Evolutionary conservation across 2,797 vertebrate genomes (phyloP).

Genomic region (Crotalus adamanteus): DNA sequence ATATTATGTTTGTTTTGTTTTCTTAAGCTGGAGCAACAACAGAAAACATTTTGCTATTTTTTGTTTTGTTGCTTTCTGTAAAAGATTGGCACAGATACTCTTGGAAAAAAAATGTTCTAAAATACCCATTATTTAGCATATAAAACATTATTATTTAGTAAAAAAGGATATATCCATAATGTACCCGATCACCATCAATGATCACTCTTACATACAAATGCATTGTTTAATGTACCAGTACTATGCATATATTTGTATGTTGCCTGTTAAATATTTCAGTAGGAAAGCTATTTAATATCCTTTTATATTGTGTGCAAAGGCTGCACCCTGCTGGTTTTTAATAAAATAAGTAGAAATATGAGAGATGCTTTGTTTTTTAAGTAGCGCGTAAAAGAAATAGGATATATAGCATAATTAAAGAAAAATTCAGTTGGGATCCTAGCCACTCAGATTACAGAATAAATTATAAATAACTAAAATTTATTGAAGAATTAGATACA

Average conservation of each 20-base stretch:
- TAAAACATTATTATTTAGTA: neutral
- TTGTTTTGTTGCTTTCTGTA: neutral
- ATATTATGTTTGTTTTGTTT: neutral
- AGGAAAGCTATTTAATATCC: neutral
- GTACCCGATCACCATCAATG: neutral
- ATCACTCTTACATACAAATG: neutral
- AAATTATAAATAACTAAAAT: neutral
- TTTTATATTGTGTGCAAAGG: conserved; percentile 31
- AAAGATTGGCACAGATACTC: neutral
- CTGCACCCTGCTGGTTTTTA: conserved; percentile 61
- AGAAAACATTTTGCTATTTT: neutral
- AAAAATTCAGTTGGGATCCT: neutral
- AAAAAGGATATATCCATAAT: neutral
- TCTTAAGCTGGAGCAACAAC: conserved; percentile 21
- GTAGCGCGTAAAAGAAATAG: fast-evolving
- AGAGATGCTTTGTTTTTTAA: neutral
- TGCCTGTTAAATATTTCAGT: conserved; percentile 11
- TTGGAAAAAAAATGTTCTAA: neutral
- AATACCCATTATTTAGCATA: neutral
- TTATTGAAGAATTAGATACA: neutral
- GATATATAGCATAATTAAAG: neutral
- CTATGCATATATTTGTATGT: conserved; percentile 3
- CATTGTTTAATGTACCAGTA: conserved; percentile 3
- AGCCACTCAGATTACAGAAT: neutral
- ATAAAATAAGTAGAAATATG: neutral